Evolutionary conservation across 2,113 vertebrate species (phyloP), one percentile per base, ranked within the genome.

Genomic region (Recurvirostra avosetta): DNA sequence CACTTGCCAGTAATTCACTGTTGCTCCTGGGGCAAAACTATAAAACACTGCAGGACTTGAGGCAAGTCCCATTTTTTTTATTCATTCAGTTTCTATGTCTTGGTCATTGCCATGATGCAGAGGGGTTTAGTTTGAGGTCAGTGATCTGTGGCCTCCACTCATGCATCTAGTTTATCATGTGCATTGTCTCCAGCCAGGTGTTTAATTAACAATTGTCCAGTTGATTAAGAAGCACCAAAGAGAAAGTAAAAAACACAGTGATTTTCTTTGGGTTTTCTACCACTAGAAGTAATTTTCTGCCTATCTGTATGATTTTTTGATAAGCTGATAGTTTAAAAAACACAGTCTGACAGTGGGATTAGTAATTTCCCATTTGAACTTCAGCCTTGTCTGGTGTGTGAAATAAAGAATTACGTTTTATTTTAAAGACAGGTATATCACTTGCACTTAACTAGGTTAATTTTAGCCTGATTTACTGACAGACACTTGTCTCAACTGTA

Each of bases 401-500:
- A 80, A 85, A 53, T 66, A 72, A 87, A 89, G 45, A 86, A 82
- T 21, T 82, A 23, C 3, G 5, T 82, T 91, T 92, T 81, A 21
- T 73, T 20, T 49, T 66, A 75, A 92, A 61, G 74, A 62, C 11
- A 27, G 12, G 22, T 81, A 5, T 88, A 72, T 76, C 9, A 8
- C 32, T 88, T 83, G 41, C 34, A 32, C 27, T 67, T 81, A 90
- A 81, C 13, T 56, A 50, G 61, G 72, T 89, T 96, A 93, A 95
- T 77, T 93, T 96, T 95, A 95, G 68, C 75, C 72, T 71, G n/a
- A 47, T 85, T 58, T 75, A 76, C 63, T 80, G 78, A 76, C 63
- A 73, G 62, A 79, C 82, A 38, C 17, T 91, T 91, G 27, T 47
- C 59, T 73, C 50, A 68, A 30, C 70, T 76, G 19, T 71, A 90